A percentile compares a stretch with the other conserved stretches of the same genome.
Conservation (phyloP, 1,140 invertebrate genomes). For the Pinna nobilis region DNA sequence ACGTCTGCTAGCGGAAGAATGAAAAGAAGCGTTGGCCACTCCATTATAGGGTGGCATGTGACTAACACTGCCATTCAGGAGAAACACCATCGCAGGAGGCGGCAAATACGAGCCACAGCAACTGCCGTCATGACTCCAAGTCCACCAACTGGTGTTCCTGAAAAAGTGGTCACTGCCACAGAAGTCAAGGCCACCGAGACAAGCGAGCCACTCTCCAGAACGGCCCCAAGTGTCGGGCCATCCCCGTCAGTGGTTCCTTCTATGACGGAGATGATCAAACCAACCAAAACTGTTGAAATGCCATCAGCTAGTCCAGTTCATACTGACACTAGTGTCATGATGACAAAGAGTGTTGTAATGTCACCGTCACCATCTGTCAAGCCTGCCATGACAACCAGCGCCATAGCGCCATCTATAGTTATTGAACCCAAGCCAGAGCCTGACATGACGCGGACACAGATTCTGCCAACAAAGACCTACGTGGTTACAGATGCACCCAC, state of each 20-base stretch:
- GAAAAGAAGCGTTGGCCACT: constrained; percentile 78
- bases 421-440: constrained; percentile 2
- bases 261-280: constrained; percentile 36
- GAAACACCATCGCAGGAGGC: constrained; percentile 46
- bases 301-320: constrained; percentile 37
- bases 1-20: constrained; percentile 81
- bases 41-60: constrained; percentile 82
- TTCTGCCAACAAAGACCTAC: constrained; percentile 47
- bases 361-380: constrained; percentile 20
- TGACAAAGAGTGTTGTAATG: constrained; percentile 21
- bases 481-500: constrained; percentile 44
- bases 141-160: constrained; percentile 55
- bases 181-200: constrained; percentile 41
- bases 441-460: constrained; percentile 22
- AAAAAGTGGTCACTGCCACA: constrained; percentile 31
- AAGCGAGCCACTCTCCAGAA: constrained; percentile 44
- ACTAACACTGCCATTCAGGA: constrained; percentile 74
- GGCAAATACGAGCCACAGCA: constrained; percentile 47
- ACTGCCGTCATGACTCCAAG: constrained; percentile 52
- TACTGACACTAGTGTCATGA: constrained; percentile 36
- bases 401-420: constrained; percentile 14
- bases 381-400: constrained; percentile 7
- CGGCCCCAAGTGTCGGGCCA: constrained; percentile 44
- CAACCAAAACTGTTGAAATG: constrained; percentile 49
- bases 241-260: constrained; percentile 21